Conservation (phyloP, 1,140 invertebrate genomes). For the Colletes gigas region DNA sequence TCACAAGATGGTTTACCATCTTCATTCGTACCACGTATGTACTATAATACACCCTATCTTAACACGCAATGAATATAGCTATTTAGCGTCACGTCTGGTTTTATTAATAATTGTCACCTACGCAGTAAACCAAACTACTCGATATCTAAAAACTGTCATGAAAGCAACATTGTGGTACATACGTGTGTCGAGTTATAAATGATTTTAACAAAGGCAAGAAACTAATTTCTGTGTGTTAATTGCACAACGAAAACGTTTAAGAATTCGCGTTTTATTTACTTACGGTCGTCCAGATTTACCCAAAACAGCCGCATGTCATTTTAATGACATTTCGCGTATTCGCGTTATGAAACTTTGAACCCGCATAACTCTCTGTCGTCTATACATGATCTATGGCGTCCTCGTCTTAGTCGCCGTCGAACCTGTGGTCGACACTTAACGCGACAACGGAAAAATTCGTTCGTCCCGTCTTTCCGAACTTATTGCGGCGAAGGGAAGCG, state of each 20-base stretch:
- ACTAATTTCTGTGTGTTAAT: background rate
- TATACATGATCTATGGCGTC: background rate
- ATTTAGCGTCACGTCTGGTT: background rate
- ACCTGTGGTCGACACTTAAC: background rate
- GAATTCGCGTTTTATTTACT: background rate
- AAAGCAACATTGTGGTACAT: background rate
- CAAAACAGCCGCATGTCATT: slow-evolving; percentile 6
- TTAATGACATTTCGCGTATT: slow-evolving; percentile 8
- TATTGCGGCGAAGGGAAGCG: background rate
- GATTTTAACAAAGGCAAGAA: background rate
- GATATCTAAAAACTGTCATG: too few species aligned
- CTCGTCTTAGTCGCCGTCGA: background rate
- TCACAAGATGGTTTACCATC: background rate
- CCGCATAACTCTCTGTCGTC: background rate
- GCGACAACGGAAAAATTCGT: background rate
- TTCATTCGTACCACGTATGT: background rate
- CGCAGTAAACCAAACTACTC: background rate
- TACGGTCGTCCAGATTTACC: background rate
- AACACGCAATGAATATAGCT: background rate
- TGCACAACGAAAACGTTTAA: background rate
- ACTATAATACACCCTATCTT: background rate
- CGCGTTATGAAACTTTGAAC: slow-evolving; percentile 14
- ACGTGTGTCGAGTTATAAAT: background rate
- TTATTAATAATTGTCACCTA: background rate
- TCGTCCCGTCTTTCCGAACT: background rate